Evolutionary conservation across 1,140 invertebrate species (phyloP), one percentile per base, ranked within the genome.

Genomic region (Meloidogyne exigua): DNA sequence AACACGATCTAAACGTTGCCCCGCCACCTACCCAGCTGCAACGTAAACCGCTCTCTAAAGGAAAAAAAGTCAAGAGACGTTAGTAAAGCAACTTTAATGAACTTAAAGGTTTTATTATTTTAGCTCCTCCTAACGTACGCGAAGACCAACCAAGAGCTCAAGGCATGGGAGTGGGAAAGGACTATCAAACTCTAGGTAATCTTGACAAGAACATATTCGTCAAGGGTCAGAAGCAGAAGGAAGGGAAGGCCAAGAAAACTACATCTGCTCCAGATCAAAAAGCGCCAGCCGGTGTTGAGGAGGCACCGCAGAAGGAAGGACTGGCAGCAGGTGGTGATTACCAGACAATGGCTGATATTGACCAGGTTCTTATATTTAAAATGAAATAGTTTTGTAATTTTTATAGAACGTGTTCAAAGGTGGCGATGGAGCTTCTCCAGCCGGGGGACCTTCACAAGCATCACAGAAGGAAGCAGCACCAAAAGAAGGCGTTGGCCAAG

Each of bases 101-200:
- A 7, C 0, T 9, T n/a, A 57, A 57, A 57, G 18, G 1, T 57
- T n/a, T 3, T n/a, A 5, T n/a, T 57, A 1, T 57, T 57, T 57
- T 1, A 57, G 49, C 49, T n/a, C 49, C 49, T 57, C 49, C 49
- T n/a, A 57, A 57, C 4, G 18, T 57, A n/a, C 42, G 42, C 5
- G 49, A 57, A 57, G 49, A 57, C 21, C 18, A 57, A 57, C 49
- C 49, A 57, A n/a, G 18, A 7, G 49, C 18, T 7, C 3, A 18
- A 1, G 49, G 49, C 18, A n/a, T 57, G 18, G 49, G 49, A n/a
- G 49, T 57, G n/a, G 49, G 49, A 4, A n/a, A n/a, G 18, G 49
- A 57, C 49, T 57, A 57, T n/a, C 49, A 57, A n/a, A 57, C 49
- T n/a, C 49, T 57, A 15, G 49, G 49, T n/a, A 57, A 57, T 57